Evolutionary conservation across 2,113 vertebrate species (phyloP).

Genomic region (Recurvirostra avosetta): DNA sequence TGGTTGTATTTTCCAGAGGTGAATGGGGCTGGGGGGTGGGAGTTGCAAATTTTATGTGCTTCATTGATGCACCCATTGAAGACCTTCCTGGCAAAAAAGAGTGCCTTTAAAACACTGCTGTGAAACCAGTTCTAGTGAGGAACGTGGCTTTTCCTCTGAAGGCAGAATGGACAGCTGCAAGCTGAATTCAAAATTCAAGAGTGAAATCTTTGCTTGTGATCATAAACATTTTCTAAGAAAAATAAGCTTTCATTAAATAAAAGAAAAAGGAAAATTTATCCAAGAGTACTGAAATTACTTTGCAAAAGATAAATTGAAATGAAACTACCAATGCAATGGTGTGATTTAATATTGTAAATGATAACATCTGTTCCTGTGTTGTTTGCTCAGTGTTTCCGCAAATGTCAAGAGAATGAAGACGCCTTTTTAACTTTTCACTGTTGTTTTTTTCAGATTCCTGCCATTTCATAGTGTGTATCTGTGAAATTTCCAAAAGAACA

Average conservation of each 20-base stretch:
- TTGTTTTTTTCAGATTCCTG: background rate
- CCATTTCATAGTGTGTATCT: background rate
- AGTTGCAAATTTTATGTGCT: background rate
- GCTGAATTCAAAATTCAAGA: background rate
- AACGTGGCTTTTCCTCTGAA: background rate
- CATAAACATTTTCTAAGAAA: background rate
- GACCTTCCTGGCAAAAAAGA: background rate
- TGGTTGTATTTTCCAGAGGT: background rate
- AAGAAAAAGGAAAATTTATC: background rate
- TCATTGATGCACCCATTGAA: background rate
- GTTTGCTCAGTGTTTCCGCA: background rate
- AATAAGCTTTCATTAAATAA: background rate
- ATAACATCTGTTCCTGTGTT: background rate
- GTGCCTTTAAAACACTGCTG: background rate
- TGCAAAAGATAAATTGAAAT: background rate
- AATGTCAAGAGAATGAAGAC: background rate
- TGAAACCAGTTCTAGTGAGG: background rate
- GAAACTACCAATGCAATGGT: background rate
- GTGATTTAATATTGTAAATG: background rate
- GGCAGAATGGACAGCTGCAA: background rate
- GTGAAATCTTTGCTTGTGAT: background rate
- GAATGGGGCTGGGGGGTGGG: background rate
- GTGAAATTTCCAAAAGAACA: background rate
- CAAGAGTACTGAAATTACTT: background rate
- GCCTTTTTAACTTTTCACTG: background rate